These are phyloP conservation scores for Dromococcyx pavoninus DNA, from an alignment of 2,797 vertebrate genomes.

Conservation along the genomic window DNA sequence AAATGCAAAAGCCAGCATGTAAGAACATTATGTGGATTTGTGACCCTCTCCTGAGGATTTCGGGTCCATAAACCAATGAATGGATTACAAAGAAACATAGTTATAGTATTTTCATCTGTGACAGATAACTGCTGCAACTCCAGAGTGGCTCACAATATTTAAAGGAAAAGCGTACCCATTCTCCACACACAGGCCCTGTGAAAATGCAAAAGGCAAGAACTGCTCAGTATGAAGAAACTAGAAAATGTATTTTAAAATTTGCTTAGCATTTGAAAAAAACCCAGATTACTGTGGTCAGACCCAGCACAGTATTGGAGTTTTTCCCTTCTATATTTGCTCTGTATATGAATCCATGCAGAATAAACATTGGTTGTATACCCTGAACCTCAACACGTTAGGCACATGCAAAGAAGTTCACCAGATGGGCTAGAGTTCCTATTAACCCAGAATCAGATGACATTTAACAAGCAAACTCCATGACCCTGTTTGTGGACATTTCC, in stretches of 20 bases:
- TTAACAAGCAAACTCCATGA: not conserved
- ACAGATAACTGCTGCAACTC: not conserved
- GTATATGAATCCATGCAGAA: not conserved
- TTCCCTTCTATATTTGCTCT: not conserved
- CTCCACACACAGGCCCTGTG: not conserved
- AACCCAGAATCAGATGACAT: not conserved
- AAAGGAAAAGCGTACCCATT: not conserved
- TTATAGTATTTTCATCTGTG: constrained; percentile 60
- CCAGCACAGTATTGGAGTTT: not conserved
- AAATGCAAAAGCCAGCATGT: constrained; percentile 53
- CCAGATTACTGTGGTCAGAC: not conserved
- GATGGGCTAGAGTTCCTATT: not conserved
- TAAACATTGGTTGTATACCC: not conserved
- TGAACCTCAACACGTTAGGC: not conserved
- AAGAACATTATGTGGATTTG: constrained; percentile 64
- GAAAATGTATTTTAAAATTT: not conserved
- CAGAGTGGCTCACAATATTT: not conserved
- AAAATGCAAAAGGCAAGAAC: not conserved
- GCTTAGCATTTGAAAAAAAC: not conserved
- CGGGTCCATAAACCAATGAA: constrained; percentile 52
- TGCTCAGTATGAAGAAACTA: not conserved
- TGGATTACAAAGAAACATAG: constrained; percentile 37
- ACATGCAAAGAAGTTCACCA: not conserved
- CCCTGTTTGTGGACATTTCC: not conserved
- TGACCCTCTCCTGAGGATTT: constrained; percentile 46